A percentile compares a stretch with the other conserved stretches of the same genome.
Evolutionary conservation across 2,797 vertebrate genomes (phyloP).

Genomic region (Thalassophryne amazonica): DNA sequence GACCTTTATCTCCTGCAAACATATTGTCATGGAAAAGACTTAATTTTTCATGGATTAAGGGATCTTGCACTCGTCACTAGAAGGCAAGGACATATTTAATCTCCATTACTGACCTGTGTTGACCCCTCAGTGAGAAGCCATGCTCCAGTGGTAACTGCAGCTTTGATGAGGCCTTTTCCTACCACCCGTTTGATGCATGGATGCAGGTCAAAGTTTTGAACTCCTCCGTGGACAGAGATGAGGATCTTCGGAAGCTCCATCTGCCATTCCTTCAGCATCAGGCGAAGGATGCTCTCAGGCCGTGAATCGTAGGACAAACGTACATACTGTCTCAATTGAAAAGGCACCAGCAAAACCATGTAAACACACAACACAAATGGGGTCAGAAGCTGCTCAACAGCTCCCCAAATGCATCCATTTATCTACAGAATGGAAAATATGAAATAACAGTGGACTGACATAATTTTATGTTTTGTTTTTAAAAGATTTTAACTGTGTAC

Average conservation of each 20-base stretch:
- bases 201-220: conserved; percentile 98
- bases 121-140: conserved; percentile 98
- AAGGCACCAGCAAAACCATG: not conserved
- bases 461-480: no score
- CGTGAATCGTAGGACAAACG: conserved; percentile 91
- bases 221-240: conserved; percentile 96
- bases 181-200: conserved; percentile 96
- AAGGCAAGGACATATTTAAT: not conserved
- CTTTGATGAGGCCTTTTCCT: conserved; percentile 98
- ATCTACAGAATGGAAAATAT: no score
- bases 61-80: not conserved
- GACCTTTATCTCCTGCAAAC: no score
- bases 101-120: conserved; percentile 85
- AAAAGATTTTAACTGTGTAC: no score
- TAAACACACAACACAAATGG: not conserved
- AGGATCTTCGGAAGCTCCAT: conserved; percentile 99
- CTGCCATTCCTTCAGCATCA: conserved; percentile 98
- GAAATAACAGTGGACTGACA: no score
- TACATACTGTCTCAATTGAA: conserved; percentile 81
- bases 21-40: no score
- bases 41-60: no score
- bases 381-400: not conserved
- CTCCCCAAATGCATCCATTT: not conserved
- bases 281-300: conserved; percentile 90
- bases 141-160: conserved; percentile 96